Evolutionary conservation across 1,140 invertebrate genomes (phyloP), one percentile per base, ranked within the genome.

Genomic region (Heliconius hermathena): DNA sequence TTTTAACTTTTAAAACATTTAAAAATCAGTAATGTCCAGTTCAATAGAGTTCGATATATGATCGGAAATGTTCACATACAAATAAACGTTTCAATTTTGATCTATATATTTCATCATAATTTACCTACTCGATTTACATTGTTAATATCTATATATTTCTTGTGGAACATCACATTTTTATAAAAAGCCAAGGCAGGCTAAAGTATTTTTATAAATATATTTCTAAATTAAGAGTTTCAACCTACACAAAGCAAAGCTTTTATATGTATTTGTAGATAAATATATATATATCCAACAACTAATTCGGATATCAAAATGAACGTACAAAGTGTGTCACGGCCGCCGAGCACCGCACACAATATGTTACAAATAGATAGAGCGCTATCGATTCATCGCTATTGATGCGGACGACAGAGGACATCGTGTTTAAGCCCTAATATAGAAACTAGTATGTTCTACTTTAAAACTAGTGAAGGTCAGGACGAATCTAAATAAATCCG

Each of bases 241-340:
- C 20, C 49, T 6, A 52, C 49, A 52, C 0, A 52, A 18, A 26
- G 0, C 11, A 26, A 29, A 66, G 11, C 22, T 29, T 66, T 66
- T 4, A 16, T 26, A 57, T 13, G 1, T 66, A 29, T 66, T 66
- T 26, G 4, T 66, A 22, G 22, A 60, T 26, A 66, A 16, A 66
- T 29, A 22, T 66, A 60, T 26, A 66, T 29, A 66, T 29, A 22
- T 66, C 20, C n/a, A 57, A 22, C 26, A 11, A 16, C 13, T 66
- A 66, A 66, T 66, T 66, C 26, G 22, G 9, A 75, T 74, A 80
- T 76, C 78, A 81, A 84, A 84, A 83, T 76, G 82, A 84, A 84
- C 83, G 83, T 76, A 57, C 29, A 73, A 88, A 82, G 78, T 81
- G 74, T 82, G 87, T 84, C 89, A 89, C 57, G 85, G 86, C 71